These are phyloP conservation scores for Xiphorhynchus elegans DNA, from an alignment of 2,113 vertebrate species.

Conservation along the genomic window DNA sequence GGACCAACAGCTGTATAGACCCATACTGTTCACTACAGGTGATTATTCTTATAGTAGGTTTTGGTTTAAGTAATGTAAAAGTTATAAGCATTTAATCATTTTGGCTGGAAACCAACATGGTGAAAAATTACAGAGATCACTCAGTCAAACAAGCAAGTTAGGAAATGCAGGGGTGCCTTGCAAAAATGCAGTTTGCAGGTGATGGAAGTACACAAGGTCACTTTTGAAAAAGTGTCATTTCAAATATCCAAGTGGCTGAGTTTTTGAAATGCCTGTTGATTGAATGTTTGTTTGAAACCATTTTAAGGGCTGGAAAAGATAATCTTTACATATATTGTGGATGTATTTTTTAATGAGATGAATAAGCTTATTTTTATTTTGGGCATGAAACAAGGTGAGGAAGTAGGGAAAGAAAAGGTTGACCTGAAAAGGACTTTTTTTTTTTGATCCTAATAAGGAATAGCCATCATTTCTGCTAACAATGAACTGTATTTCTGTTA, in stretches of 20 bases:
- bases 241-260: background rate
- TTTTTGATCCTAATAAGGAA: background rate
- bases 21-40: background rate
- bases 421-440: background rate
- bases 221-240: background rate
- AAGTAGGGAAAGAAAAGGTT: background rate
- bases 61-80: background rate
- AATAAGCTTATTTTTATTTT: background rate
- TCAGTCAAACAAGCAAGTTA: background rate
- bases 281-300: background rate
- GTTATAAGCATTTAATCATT: background rate
- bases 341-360: background rate
- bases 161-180: background rate
- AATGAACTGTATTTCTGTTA: background rate
- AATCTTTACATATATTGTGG: fast-evolving
- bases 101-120: background rate
- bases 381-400: background rate
- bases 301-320: background rate
- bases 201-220: background rate
- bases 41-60: background rate
- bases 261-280: background rate
- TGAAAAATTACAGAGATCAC: background rate
- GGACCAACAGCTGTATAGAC: background rate
- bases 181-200: background rate
- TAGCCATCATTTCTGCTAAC: background rate